A percentile compares a stretch with the other conserved stretches of the same genome.
phyloP scores from a whole-genome alignment of 2,797 vertebrate genomes.

The Malacoraja senta region DNA sequence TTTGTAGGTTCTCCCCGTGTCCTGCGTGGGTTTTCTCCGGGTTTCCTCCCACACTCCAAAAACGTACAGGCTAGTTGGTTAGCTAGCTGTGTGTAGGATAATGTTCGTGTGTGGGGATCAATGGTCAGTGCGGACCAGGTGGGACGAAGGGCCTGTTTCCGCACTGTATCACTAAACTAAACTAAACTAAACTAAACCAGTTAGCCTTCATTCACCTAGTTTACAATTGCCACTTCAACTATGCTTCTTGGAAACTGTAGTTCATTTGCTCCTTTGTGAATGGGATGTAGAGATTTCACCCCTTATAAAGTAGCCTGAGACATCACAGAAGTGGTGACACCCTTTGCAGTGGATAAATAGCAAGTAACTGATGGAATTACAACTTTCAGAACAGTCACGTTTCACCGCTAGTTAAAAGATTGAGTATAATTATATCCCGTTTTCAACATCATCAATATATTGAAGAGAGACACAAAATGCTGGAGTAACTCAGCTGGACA shows the following conservation, averaged over 20 bases:
- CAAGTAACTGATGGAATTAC: background rate
- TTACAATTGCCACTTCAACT: background rate
- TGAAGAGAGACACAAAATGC: no score
- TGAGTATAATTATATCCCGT: background rate
- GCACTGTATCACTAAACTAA: no score
- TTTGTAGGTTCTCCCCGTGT: no score
- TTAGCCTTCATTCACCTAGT: background rate
- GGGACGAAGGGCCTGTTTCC: no score
- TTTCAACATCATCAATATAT: background rate
- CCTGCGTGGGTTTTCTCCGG: no score
- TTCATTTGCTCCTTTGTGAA: background rate
- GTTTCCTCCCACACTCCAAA: no score
- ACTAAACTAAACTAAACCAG: no score
- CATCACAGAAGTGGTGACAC: background rate
- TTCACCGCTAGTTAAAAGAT: background rate
- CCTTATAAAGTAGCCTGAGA: background rate
- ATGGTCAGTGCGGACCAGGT: no score
- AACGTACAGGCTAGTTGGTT: no score
- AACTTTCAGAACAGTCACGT: background rate
- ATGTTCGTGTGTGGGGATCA: no score
- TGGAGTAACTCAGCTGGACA: no score
- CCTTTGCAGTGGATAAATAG: background rate
- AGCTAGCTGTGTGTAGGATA: no score
- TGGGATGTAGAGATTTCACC: background rate
- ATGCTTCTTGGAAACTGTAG: background rate